Evolutionary conservation across 2,797 vertebrate species (phyloP), one percentile per base, ranked within the genome.

Genomic region (Limnodromus scolopaceus): DNA sequence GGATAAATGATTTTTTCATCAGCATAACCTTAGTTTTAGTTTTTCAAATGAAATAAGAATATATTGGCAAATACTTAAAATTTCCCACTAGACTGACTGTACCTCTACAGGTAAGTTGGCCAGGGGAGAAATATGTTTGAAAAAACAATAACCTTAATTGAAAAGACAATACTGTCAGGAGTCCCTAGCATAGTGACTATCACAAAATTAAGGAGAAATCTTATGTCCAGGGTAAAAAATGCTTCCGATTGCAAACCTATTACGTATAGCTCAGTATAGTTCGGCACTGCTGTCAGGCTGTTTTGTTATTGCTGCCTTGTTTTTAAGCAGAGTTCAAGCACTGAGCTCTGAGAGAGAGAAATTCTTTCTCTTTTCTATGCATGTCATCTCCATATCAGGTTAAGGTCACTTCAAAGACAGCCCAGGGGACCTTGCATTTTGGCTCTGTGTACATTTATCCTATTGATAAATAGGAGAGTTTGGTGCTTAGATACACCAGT

Each of bases 321-420:
- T 69, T 45, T 94, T 55, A 28, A 84, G 57, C 19, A 54, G n/a
- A 71, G 54, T 39, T 93, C 54, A 84, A 87, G 93, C 36, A 65
- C 69, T 63, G 88, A 97, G 72, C 79, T 94, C 87, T 93, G 39
- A 58, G 55, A 93, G 65, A 95, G 66, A 94, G 61, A 64, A 86
- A 88, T 64, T 66, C 30, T 68, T 74, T 94, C 74, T 94, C 75
- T 88, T 80, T 93, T 92, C 72, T 83, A 28, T 89, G 91, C 12
- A 4, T 80, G 70, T 87, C 91, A 87, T 80, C 82, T 64, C 64
- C 25, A 16, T 83, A 63, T 90, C 70, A 23, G 68, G 39, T 90
- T 72, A 92, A 93, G 94, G 85, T 96, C 90, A 83, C 68, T 81
- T 66, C 16, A 79, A 65, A 96, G 94, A 48, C 54, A 77, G 39